These are phyloP conservation scores for Brachyhypopomus gauderio DNA, from an alignment of 2,113 vertebrate species.

Conservation along the genomic window DNA sequence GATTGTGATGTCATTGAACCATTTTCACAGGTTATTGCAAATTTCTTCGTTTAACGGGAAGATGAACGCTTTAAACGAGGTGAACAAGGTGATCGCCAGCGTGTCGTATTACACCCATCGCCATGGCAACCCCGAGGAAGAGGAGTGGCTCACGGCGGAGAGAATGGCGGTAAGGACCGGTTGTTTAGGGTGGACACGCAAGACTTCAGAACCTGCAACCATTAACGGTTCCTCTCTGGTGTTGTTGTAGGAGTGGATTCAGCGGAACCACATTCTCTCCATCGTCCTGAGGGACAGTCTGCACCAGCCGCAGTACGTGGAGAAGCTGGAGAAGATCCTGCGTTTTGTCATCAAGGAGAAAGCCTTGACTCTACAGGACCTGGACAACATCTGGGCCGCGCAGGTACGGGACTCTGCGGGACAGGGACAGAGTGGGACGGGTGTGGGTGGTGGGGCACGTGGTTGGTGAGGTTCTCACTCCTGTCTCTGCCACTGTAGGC, in stretches of 20 bases:
- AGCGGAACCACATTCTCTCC: slow-evolving; percentile 97
- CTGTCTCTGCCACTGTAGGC: slow-evolving; percentile 74
- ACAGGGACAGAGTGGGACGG: too few relatives aligned
- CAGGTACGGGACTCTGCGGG: slow-evolving; percentile 79
- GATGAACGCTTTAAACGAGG: slow-evolving; percentile 99
- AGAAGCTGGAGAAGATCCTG: slow-evolving; percentile 98
- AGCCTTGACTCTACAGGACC: slow-evolving; percentile 94
- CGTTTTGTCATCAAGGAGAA: slow-evolving; percentile 99
- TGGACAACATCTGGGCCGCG: slow-evolving; percentile 99
- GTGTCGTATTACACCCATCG: slow-evolving; percentile 98
- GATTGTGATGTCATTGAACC: not conserved
- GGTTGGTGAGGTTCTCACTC: not conserved
- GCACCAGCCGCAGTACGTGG: slow-evolving; percentile 97
- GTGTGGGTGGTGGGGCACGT: too few relatives aligned
- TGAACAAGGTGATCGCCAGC: slow-evolving; percentile 98
- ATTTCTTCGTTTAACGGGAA: slow-evolving; percentile 99
- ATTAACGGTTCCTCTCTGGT: too few relatives aligned
- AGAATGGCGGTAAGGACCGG: slow-evolving; percentile 90
- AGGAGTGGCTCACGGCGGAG: slow-evolving; percentile 98
- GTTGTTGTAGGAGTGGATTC: slow-evolving; percentile 98
- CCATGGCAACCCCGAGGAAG: slow-evolving; percentile 94
- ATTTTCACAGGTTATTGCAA: slow-evolving; percentile 88
- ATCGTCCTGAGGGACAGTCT: slow-evolving; percentile 96
- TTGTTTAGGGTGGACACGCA: not conserved
- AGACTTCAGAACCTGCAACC: too few relatives aligned